These are phyloP conservation scores for Masticophis lateralis DNA, from an alignment of 2,797 vertebrate species.

Conservation along the genomic window DNA sequence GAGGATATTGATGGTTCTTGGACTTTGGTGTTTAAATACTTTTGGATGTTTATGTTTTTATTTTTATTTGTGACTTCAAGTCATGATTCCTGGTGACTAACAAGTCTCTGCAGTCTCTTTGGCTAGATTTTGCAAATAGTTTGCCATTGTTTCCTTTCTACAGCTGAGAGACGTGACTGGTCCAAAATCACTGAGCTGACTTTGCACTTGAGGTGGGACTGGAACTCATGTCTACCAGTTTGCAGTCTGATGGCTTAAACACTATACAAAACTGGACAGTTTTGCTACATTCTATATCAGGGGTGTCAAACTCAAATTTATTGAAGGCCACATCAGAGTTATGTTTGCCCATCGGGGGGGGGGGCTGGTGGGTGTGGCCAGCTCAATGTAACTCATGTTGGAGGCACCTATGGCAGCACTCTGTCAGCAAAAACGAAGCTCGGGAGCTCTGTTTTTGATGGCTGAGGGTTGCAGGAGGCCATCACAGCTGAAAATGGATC, in stretches of 20 bases:
- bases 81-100: not conserved
- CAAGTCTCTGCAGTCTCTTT: not conserved
- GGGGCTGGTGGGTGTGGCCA: too few species aligned
- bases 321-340: too few species aligned
- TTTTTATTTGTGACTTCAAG: not conserved
- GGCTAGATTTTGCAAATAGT: not conserved
- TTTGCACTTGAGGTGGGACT: not conserved
- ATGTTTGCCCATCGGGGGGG: too few species aligned
- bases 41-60: not conserved
- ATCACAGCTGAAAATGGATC: too few species aligned
- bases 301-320: too few species aligned
- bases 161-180: not conserved
- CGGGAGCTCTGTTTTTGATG: too few species aligned
- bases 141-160: not conserved
- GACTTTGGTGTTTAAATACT: not conserved
- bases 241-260: not conserved
- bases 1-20: not conserved
- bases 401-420: too few species aligned
- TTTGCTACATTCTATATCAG: not conserved
- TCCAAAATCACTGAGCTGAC: not conserved
- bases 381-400: too few species aligned
- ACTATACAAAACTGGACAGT: not conserved
- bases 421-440: too few species aligned
- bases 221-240: not conserved
- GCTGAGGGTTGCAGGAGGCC: too few species aligned